Conservation (phyloP, 35 echinoderm and acorn worm genomes). For the Holothuria glaberrima region DNA sequence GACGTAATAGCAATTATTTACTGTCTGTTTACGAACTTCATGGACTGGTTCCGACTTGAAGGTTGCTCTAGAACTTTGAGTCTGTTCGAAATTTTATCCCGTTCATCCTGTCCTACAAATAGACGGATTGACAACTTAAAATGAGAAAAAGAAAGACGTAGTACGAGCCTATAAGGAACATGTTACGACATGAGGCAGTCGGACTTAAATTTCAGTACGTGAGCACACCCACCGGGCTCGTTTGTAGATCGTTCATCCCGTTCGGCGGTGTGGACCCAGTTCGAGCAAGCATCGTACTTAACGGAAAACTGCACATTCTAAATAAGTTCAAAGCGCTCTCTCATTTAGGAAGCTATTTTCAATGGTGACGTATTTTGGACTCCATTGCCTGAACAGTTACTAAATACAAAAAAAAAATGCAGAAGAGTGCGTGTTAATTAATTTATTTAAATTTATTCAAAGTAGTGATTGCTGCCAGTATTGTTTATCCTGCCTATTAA, state of each 20-base stretch:
- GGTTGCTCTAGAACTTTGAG: not conserved
- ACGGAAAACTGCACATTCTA: not conserved
- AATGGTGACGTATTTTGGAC: too few species aligned
- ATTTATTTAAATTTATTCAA: too few species aligned
- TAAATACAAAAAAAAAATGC: too few species aligned
- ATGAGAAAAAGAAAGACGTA: not conserved
- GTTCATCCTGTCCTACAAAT: not conserved
- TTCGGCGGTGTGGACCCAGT: not conserved
- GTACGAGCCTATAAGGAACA: too few species aligned
- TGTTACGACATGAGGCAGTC: too few species aligned
- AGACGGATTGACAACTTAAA: slow-evolving; percentile 20
- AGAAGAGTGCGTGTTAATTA: too few species aligned
- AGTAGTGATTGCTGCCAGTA: too few species aligned
- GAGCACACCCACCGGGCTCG: not conserved
- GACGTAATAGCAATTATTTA: not conserved
- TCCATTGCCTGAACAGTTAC: too few species aligned
- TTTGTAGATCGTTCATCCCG: not conserved
- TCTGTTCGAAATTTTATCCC: not conserved
- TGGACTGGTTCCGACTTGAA: not conserved
- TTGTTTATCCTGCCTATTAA: too few species aligned
- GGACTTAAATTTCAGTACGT: not conserved
- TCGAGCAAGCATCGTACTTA: not conserved
- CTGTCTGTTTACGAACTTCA: not conserved
- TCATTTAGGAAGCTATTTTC: too few species aligned
- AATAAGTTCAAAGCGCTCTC: too few species aligned